Percentiles rank a stretch among this genome's conserved stretches.
Evolutionary conservation across 1,140 invertebrate species (phyloP).

Genomic region (Calliopsis andreniformis): DNA sequence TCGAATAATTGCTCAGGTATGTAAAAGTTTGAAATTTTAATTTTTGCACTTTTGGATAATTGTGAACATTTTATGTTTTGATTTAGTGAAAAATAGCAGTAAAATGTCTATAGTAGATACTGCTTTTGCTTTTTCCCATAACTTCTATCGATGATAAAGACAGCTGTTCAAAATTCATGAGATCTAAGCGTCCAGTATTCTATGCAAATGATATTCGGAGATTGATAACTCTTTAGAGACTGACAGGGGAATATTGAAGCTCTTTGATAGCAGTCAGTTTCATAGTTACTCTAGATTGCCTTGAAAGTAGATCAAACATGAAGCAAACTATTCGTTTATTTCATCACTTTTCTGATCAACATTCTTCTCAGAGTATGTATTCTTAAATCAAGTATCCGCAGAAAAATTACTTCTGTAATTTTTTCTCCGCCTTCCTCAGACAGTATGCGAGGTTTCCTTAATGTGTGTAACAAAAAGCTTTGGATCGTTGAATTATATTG

Average conservation of each 20-base stretch:
- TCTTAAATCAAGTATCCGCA: not conserved
- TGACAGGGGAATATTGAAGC: not conserved
- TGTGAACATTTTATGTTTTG: too few species aligned
- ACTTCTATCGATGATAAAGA: not conserved
- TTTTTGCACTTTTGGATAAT: too few species aligned
- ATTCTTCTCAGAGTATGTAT: not conserved
- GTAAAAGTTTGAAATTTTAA: too few species aligned
- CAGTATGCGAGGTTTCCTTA: not conserved
- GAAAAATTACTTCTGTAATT: constrained; percentile 8
- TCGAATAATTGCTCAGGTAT: too few species aligned
- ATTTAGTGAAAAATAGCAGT: too few species aligned
- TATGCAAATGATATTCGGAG: not conserved
- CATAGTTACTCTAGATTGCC: too few species aligned
- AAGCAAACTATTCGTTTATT: not conserved
- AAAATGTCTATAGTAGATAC: too few species aligned
- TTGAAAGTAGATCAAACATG: too few species aligned
- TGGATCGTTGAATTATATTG: not conserved
- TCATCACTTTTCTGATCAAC: not conserved
- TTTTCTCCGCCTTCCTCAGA: not conserved
- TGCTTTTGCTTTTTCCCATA: too few species aligned
- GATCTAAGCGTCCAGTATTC: not conserved
- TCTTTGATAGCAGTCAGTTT: too few species aligned
- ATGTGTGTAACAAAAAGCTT: not conserved
- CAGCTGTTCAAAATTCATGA: not conserved
- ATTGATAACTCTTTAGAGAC: not conserved